Evolutionary conservation across 2,797 vertebrate genomes (phyloP).

Genomic region (Hoplostethus atlanticus): DNA sequence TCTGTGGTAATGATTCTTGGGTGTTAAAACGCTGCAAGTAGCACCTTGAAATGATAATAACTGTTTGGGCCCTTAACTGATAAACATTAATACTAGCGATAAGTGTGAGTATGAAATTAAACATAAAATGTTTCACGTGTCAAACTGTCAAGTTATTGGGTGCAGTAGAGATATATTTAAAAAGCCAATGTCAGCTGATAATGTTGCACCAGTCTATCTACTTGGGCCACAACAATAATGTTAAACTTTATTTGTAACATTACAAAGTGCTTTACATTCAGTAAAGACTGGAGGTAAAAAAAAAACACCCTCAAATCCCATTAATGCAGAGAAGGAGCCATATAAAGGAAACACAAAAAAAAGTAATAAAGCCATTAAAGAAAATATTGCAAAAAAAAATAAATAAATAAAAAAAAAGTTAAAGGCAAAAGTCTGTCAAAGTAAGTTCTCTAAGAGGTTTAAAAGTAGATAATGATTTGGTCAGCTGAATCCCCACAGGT

Average conservation of each 20-base stretch:
- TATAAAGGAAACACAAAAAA: neutral
- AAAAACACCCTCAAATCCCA: neutral
- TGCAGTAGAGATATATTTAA: too few relatives aligned
- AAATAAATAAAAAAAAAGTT: slow-evolving; percentile 6
- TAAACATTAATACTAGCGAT: neutral
- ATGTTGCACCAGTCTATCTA: neutral
- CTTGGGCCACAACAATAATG: neutral
- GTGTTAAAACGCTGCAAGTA: slow-evolving; percentile 8
- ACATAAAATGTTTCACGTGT: too few relatives aligned
- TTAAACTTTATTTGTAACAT: neutral
- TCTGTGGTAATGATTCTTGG: neutral
- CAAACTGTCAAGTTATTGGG: too few relatives aligned
- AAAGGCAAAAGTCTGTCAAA: slow-evolving; percentile 4
- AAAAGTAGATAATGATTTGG: slow-evolving; percentile 8
- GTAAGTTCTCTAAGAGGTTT: slow-evolving; percentile 13
- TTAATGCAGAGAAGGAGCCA: neutral
- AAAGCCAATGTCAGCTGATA: too few relatives aligned
- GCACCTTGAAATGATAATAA: neutral
- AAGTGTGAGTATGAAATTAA: neutral
- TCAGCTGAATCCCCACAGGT: neutral
- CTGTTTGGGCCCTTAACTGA: neutral
- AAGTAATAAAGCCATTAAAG: neutral
- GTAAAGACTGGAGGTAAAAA: neutral
- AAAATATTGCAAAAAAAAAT: neutral
- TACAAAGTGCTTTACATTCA: neutral